Base-by-base conservation (phyloP, 2,888 invertebrate species). In the Ochlodes sylvanus region DNA sequence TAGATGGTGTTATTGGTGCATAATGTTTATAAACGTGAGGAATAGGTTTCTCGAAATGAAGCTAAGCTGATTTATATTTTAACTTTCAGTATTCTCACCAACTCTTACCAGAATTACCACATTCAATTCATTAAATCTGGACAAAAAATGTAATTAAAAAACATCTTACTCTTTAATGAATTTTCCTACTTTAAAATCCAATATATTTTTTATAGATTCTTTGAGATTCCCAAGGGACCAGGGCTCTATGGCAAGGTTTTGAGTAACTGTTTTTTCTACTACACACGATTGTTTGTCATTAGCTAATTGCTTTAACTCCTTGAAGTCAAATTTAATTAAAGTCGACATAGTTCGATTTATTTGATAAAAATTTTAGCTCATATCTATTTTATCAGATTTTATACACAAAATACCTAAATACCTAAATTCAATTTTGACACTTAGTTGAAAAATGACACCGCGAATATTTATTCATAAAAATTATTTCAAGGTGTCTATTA, bases 151-250 rank as follows among this genome's bases (percentile, higher is more conserved):
- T 27, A 27, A 27, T 17, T 7, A 32, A 61, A 10, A 54, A 14
- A n/a, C n/a, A 70, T 92, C 95, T 84, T 90, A 96, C 95, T 94
- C 94, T 81, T 93, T 89, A 76, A 95, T 94, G 79, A 94, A 95
- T 82, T 93, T 94, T 71, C 95, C 94, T 69, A 96, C 91, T 83
- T 93, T 94, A 72, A 92, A 92, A 76, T 94, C 93, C 57, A 96
- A 81, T 73, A 95, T 86, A 75, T 94, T 94, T 78, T 94, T 94
- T 7, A 96, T 84, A 9, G 95, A 94, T 70, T 93, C 89, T 65
- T 92, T 94, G 27, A 95, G 76, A 76, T 95, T 94, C 42, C 93
- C 94, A 55, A 95, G 86, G 78, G 95, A 95, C 90, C 94, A 94
- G 7, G 96, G 95, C 80, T 95, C 95, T 60, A 96, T 78, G 0